Base-by-base conservation (phyloP, 2,888 invertebrate genomes). In the Calliphora vomitoria region DNA sequence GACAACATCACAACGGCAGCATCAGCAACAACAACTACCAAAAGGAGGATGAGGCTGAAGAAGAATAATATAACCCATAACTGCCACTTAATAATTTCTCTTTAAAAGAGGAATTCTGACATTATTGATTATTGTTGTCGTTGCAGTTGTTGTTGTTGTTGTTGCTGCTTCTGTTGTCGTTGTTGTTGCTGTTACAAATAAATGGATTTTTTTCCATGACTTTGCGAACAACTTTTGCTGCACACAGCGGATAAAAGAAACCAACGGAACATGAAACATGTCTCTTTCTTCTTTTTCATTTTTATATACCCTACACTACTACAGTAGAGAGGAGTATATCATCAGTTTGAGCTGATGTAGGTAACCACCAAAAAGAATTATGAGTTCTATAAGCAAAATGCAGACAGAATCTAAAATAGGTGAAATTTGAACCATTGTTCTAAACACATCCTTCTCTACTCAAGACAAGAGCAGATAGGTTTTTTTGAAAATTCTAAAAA, bases 71-170 rank as follows among this genome's bases (percentile, higher is more conserved):
- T 87, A 87, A 82, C 87, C 87, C 85, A 87, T 87, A 87, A 79
- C 85, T 79, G 85, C 82, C 85, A 87, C 85, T 85, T 87, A 87
- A 87, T 85, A 87, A 87, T 87, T 87, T 87, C 85, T 75, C 82
- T 79, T 85, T 74, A 82, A 79, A 85, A 82, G 75, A 53, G 78
- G 74, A 85, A 79, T 79, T 85, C 58, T 85, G 87, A 82, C 85
- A 75, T 85, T 82, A 87, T 87, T 85, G 85, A 79, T 86, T 84
- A 74, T 86, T 86, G 81, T 84, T 66, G 72, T 86, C 71, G 25
- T 71, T 50, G 82, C 18, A n/a, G 71, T 64, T 58, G 74, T 47
- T 58, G 71, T 35, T 66, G 58, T 72, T 72, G 20, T 8, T 60
- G 25, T 11, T 58, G 47, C 62, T 72, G n/a, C 10, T 53, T 38